Percentiles rank a stretch among this genome's conserved stretches.
These are phyloP conservation scores for Didymodactylos carnosus DNA, from an alignment of 2,888 invertebrate genomes.

Conservation along the genomic window DNA sequence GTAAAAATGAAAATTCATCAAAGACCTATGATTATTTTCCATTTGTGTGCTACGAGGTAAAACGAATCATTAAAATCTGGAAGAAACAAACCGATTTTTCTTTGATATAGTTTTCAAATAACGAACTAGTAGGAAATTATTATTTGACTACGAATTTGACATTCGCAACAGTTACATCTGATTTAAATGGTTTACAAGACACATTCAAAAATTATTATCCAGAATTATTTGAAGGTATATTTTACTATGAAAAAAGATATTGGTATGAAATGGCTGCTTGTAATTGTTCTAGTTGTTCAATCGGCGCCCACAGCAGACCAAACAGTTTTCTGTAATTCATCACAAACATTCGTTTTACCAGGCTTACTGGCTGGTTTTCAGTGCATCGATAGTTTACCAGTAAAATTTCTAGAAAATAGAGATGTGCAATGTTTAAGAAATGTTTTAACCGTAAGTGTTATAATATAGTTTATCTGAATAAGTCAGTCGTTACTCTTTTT, in stretches of 20 bases:
- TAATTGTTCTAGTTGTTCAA: background rate
- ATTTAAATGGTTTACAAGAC: background rate
- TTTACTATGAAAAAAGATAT: no score
- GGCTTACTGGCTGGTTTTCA: background rate
- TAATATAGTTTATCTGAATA: no score
- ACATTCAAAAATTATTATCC: background rate
- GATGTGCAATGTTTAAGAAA: background rate
- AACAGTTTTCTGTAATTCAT: no score
- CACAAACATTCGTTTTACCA: background rate
- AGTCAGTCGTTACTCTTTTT: no score
- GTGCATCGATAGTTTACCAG: background rate
- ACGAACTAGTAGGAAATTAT: background rate
- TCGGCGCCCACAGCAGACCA: no score
- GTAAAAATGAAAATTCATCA: background rate
- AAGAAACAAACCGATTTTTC: background rate
- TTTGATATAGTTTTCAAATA: background rate
- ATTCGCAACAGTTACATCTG: background rate
- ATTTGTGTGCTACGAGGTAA: background rate
- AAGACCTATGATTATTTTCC: background rate
- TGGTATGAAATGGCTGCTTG: no score
- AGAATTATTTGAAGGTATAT: background rate
- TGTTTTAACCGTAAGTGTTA: no score
- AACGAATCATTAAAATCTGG: background rate
- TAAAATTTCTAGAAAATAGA: background rate
- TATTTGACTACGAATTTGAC: background rate